Percentiles rank a stretch among this genome's conserved stretches.
Evolutionary conservation across 2,888 invertebrate species (phyloP).

Genomic region (Trissoscelio sp.): DNA sequence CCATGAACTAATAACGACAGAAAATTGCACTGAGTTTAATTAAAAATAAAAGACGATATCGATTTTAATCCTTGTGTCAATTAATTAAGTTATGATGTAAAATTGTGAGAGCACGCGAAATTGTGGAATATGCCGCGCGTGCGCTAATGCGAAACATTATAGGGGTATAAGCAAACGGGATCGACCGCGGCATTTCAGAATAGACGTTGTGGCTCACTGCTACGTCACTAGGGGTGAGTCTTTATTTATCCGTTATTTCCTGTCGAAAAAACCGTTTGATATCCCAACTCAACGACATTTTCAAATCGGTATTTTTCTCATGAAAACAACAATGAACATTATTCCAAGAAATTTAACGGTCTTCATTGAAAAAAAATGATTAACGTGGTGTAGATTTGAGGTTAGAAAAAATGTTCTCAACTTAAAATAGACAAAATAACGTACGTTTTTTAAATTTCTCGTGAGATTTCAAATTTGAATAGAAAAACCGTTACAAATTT

Average conservation of each 20-base stretch:
- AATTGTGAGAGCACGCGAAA: conserved; percentile 36
- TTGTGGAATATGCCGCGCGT: conserved; percentile 26
- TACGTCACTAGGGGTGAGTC: conserved; percentile 57
- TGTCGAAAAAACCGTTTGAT: background rate
- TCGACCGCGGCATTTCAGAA: conserved; percentile 75
- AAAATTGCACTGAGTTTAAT: background rate
- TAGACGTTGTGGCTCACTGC: conserved; percentile 67
- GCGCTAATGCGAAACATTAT: conserved; percentile 24
- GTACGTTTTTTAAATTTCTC: no score
- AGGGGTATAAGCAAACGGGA: conserved; percentile 74
- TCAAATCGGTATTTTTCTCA: background rate
- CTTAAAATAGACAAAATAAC: no score
- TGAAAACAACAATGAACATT: no score
- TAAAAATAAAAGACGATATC: conserved; percentile 12
- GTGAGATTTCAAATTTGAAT: no score
- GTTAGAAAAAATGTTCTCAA: background rate
- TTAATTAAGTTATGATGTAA: conserved; percentile 21
- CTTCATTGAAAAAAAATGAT: background rate
- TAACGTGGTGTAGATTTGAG: background rate
- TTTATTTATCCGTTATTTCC: background rate
- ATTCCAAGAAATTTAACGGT: background rate
- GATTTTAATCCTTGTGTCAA: conserved; percentile 6
- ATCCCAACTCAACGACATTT: background rate
- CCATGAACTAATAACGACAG: background rate
- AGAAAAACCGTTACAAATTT: no score